A percentile compares a stretch with the other conserved stretches of the same genome.
phyloP scores from a whole-genome alignment of 2,888 invertebrate genomes.

The Phortica okadai region DNA sequence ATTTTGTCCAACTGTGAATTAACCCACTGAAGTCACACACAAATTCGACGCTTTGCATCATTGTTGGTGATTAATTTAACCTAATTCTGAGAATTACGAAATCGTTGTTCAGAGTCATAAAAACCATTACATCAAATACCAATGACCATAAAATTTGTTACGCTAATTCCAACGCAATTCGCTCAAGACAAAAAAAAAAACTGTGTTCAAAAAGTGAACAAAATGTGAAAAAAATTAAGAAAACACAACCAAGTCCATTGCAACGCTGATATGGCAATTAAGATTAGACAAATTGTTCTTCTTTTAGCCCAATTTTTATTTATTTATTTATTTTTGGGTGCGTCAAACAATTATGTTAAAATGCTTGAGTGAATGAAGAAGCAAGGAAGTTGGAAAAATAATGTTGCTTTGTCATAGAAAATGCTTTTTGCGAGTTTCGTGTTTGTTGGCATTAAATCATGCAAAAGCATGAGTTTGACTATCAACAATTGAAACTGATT shows the following conservation, averaged over 20 bases:
- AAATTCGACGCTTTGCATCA: too few species aligned
- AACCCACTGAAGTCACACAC: too few species aligned
- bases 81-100: neutral
- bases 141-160: slow-evolving; percentile 22
- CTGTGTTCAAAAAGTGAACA: neutral
- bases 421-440: slow-evolving; percentile 57
- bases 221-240: neutral
- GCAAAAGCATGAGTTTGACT: slow-evolving; percentile 43
- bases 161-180: slow-evolving; percentile 10
- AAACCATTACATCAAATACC: neutral
- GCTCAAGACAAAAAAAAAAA: neutral
- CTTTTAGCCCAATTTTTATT: neutral
- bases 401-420: slow-evolving; percentile 23
- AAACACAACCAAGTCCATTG: neutral
- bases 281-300: slow-evolving; percentile 6
- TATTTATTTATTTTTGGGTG: slow-evolving; percentile 8
- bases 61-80: neutral
- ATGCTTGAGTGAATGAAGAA: neutral
- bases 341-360: slow-evolving; percentile 22
- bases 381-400: neutral
- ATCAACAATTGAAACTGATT: slow-evolving; percentile 71
- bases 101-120: neutral
- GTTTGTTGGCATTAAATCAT: slow-evolving; percentile 64
- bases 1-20: too few species aligned
- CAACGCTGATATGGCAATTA: slow-evolving; percentile 4